Conservation (phyloP, 2,797 vertebrate species). For the Manis javanica region DNA sequence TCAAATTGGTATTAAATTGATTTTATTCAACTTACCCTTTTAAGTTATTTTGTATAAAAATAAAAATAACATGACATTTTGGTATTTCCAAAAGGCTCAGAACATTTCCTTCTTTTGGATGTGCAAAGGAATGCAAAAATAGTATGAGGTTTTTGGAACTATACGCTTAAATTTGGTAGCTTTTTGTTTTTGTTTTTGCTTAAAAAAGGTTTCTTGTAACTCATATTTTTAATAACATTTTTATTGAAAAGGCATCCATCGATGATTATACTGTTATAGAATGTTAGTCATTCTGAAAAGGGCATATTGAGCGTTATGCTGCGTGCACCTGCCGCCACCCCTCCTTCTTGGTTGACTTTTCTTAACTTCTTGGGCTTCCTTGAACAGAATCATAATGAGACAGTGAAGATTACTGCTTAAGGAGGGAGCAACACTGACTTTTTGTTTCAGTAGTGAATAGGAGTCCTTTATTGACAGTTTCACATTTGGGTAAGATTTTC, state of each 20-base stretch:
- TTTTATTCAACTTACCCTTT: conserved; percentile 26
- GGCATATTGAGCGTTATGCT: neutral
- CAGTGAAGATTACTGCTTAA: neutral
- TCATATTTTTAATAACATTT: neutral
- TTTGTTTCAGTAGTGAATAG: neutral
- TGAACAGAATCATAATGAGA: neutral
- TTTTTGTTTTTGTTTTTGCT: neutral
- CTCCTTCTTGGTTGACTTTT: neutral
- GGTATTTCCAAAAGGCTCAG: conserved; percentile 17
- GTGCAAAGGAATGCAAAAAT: neutral
- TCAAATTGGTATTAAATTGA: neutral
- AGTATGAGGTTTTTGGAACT: neutral
- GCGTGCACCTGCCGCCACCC: no score
- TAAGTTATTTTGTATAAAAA: conserved; percentile 1
- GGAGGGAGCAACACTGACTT: neutral
- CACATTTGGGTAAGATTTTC: neutral
- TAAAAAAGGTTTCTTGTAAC: neutral
- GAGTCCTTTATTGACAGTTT: neutral
- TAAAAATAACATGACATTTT: conserved; percentile 7
- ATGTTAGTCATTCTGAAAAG: neutral
- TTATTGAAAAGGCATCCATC: neutral
- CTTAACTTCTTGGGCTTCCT: neutral
- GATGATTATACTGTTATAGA: neutral
- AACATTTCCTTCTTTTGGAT: neutral
- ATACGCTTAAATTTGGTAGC: neutral